phyloP scores from a whole-genome alignment of 2,797 vertebrate genomes.

The Pipistrellus kuhlii region DNA sequence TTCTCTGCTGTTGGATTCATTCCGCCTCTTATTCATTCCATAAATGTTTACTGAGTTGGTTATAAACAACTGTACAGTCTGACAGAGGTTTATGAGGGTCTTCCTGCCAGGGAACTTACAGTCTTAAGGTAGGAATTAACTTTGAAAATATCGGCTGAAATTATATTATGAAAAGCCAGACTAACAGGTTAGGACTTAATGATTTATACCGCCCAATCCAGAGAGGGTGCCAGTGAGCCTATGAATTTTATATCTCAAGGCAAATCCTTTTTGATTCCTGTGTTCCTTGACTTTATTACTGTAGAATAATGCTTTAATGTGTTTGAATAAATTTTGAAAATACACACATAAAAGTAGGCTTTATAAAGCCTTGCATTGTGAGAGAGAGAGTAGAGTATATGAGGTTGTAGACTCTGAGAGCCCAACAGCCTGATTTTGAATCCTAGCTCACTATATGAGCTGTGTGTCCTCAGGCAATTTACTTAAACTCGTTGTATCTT shows the following conservation, averaged over 20 bases:
- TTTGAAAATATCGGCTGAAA: constrained; percentile 10
- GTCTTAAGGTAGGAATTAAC: constrained; percentile 30
- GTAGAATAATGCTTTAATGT: background rate
- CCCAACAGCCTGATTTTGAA: background rate
- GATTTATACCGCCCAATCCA: background rate
- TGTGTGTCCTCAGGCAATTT: background rate
- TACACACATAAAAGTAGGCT: background rate
- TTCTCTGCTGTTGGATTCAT: constrained; percentile 11
- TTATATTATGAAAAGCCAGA: constrained; percentile 17
- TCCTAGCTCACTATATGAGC: background rate
- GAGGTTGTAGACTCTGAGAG: background rate
- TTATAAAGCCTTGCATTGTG: background rate
- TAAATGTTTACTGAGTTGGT: constrained; percentile 31
- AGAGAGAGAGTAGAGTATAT: background rate
- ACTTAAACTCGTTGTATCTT: background rate
- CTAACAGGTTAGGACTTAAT: background rate
- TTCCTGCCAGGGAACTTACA: background rate
- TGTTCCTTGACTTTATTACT: constrained; percentile 50
- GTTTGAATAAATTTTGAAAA: constrained; percentile 44
- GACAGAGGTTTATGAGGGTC: background rate
- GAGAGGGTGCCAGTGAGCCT: background rate
- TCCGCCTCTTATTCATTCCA: background rate
- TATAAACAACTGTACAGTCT: constrained; percentile 14
- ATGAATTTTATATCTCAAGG: constrained; percentile 21
- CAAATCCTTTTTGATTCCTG: background rate